A percentile compares a stretch with the other conserved stretches of the same genome.
Evolutionary conservation across 1,140 invertebrate species (phyloP).

Genomic region (Agrypnia vestita): DNA sequence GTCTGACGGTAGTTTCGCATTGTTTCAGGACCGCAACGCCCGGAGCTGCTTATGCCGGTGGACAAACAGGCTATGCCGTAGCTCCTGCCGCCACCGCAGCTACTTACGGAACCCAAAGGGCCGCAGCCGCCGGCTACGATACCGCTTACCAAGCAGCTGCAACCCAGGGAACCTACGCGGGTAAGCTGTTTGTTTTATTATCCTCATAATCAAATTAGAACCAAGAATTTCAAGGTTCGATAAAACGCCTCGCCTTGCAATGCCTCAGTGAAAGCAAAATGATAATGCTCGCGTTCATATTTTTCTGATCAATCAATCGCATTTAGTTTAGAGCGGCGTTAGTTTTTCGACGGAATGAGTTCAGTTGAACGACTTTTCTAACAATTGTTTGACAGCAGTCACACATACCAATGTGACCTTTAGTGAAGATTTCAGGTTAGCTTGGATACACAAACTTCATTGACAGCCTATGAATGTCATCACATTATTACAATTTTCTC

Average conservation of each 20-base stretch:
- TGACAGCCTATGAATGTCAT: too few relatives aligned
- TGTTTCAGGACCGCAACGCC: slow-evolving; percentile 75
- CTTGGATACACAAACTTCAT: too few relatives aligned
- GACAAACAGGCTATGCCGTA: slow-evolving; percentile 88
- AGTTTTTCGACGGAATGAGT: too few relatives aligned
- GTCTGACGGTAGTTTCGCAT: slow-evolving; percentile 13
- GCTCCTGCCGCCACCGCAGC: slow-evolving; percentile 84
- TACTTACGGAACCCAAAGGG: slow-evolving; percentile 84
- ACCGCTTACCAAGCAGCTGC: slow-evolving; percentile 83
- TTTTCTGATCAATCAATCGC: too few relatives aligned
- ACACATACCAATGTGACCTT: too few relatives aligned
- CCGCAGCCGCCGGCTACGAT: slow-evolving; percentile 83
- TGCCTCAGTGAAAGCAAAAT: neutral
- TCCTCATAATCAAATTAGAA: neutral
- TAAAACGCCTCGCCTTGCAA: neutral
- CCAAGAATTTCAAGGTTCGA: neutral
- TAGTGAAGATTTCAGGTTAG: too few relatives aligned
- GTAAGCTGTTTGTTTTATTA: slow-evolving; percentile 62
- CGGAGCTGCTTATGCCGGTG: slow-evolving; percentile 84
- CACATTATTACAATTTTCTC: too few relatives aligned
- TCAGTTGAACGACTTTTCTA: too few relatives aligned
- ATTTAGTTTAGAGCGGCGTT: too few relatives aligned
- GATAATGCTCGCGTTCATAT: neutral
- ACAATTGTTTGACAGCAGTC: too few relatives aligned
- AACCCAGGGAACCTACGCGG: slow-evolving; percentile 79